Conservation (phyloP, 2,888 invertebrate genomes). For the Diploptera punctata region DNA sequence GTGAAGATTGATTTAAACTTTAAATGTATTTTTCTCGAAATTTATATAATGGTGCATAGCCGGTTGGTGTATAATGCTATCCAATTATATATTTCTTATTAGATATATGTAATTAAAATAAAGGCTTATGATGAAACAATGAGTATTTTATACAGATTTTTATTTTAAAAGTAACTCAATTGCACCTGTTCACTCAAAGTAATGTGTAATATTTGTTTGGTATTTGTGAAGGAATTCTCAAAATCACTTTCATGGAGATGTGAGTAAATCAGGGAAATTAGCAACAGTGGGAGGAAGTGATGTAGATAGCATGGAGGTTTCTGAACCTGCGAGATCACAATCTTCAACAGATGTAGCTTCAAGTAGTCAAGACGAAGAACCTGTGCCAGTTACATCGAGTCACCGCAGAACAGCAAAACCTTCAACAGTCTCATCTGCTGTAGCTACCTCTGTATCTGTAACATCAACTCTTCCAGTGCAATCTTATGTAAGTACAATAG, state of each 20-base stretch:
- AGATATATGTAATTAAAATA: too few species aligned
- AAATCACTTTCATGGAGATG: not conserved
- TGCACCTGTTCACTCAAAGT: too few species aligned
- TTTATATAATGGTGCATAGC: too few species aligned
- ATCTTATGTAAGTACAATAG: not conserved
- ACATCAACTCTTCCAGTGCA: not conserved
- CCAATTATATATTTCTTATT: too few species aligned
- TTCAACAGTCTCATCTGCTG: not conserved
- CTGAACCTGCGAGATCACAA: not conserved
- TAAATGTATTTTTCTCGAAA: too few species aligned
- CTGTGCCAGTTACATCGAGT: not conserved
- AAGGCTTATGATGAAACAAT: too few species aligned
- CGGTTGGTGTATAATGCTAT: too few species aligned
- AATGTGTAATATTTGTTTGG: not conserved
- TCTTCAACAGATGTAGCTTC: not conserved
- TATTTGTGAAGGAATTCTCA: not conserved
- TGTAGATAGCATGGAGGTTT: not conserved
- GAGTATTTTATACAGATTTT: too few species aligned
- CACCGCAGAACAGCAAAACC: not conserved
- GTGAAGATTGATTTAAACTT: too few species aligned
- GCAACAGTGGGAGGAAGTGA: not conserved
- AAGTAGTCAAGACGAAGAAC: slow-evolving; percentile 11
- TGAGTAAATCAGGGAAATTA: not conserved
- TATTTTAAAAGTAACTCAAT: too few species aligned
- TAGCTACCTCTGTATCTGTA: not conserved